Evolutionary conservation across 2,888 invertebrate species (phyloP), one percentile per base, ranked within the genome.

Genomic region (Lycia hirtaria): DNA sequence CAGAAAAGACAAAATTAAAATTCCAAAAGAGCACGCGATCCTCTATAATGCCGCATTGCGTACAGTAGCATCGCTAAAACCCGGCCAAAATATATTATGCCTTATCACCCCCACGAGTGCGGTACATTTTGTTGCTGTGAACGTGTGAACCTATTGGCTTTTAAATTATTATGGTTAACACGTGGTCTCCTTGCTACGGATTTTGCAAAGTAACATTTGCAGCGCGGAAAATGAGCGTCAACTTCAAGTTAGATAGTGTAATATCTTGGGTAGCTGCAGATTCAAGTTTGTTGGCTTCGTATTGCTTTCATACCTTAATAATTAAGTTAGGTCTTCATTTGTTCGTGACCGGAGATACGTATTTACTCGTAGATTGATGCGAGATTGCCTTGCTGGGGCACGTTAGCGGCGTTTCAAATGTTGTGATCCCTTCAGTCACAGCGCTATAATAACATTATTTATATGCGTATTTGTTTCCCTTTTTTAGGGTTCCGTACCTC

Each of bases 41-140:
- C 74, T 75, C 76, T 77, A 76, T 76, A 72, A 75, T 81, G 70
- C 81, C 85, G 84, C 85, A 85, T 62, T 85, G 85, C 84, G 85
- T 83, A 67, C 41, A 26, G 75, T 78, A 70, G 76, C 59, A 59
- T 76, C 51, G 77, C 77, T 79, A 80, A 80, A 83, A 81, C 76
- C 78, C 81, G 76, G 71, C 79, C 79, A 77, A 87, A 87, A 87
- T 88, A 85, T 84, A 87, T 88, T 88, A 85, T 81, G 76, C 81
- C 80, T 81, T 87, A 88, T 87, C 85, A 83, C 73, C 71, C 85
- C 80, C 86, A 15, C 43, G 85, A 78, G 88, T 65, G 68, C 74
- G 69, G 71, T 81, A 73, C 75, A 75, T 81, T 73, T 71, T 65
- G 67, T 67, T 62, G 60, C 72, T 55, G 71, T 61, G 71, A 70